These are phyloP conservation scores for Pachymerium ferrugineum DNA, from an alignment of 2,888 invertebrate genomes.

Conservation along the genomic window DNA sequence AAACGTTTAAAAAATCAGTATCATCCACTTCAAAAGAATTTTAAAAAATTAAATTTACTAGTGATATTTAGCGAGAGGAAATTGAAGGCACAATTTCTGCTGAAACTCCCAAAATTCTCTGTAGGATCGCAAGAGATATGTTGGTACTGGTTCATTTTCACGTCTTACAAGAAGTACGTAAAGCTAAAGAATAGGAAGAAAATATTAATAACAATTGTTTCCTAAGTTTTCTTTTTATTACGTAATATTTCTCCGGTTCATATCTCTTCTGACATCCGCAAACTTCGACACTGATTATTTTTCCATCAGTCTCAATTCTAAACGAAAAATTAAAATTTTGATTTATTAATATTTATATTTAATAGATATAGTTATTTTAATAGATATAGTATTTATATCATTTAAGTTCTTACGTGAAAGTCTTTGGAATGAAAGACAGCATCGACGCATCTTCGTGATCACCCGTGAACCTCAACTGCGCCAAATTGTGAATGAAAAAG, in stretches of 20 bases:
- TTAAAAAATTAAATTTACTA: background rate
- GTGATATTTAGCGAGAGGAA: constrained; percentile 78
- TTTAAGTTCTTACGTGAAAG: constrained; percentile 69
- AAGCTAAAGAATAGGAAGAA: constrained; percentile 28
- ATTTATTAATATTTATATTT: too few species aligned
- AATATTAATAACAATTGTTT: background rate
- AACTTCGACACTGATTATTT: constrained; percentile 75
- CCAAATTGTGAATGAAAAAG: constrained; percentile 95
- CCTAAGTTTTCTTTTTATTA: constrained; percentile 45
- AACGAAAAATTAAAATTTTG: constrained; percentile 37
- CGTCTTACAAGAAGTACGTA: constrained; percentile 63
- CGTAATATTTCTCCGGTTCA: constrained; percentile 96
- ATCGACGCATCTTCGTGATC: constrained; percentile 60
- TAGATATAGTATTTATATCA: too few species aligned
- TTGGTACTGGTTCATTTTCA: constrained; percentile 76
- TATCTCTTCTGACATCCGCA: constrained; percentile 89
- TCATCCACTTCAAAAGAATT: background rate
- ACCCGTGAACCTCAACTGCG: constrained; percentile 84
- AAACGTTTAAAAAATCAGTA: constrained; percentile 51
- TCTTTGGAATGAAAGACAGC: constrained; percentile 87
- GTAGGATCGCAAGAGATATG: constrained; percentile 86
- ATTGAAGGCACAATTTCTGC: constrained; percentile 84
- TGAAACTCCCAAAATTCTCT: constrained; percentile 96
- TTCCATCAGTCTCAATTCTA: constrained; percentile 83
- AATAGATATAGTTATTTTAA: too few species aligned